Percentiles rank a stretch among this genome's conserved stretches.
These are phyloP conservation scores for Sprattus sprattus DNA, from an alignment of 2,113 vertebrate species.

Conservation along the genomic window DNA sequence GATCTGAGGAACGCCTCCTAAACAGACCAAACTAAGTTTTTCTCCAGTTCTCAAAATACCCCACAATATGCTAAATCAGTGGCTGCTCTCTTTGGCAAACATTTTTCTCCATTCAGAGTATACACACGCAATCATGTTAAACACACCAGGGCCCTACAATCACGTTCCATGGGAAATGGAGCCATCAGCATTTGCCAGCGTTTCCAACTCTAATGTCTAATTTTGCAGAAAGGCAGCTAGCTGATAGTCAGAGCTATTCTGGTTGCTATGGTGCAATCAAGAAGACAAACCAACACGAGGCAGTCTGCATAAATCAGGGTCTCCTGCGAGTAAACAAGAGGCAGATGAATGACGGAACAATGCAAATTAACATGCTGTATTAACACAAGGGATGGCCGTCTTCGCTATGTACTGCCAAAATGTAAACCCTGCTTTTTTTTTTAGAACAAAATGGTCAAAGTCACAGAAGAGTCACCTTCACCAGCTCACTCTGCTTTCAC, in stretches of 20 bases:
- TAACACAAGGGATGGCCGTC: not conserved
- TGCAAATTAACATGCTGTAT: not conserved
- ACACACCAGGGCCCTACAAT: not conserved
- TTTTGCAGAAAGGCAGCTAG: not conserved
- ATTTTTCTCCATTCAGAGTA: not conserved
- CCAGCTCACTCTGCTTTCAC: not conserved
- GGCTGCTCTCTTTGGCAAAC: not conserved
- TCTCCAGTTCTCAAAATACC: not conserved
- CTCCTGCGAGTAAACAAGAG: not conserved
- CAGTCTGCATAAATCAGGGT: not conserved
- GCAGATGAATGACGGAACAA: not conserved
- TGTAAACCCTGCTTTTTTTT: not conserved
- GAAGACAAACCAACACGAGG: not conserved
- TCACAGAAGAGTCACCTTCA: not conserved
- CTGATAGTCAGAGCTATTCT: not conserved
- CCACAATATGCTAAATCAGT: not conserved
- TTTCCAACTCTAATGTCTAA: not conserved
- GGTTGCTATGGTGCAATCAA: not conserved
- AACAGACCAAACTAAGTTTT: not conserved
- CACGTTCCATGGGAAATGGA: not conserved
- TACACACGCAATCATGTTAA: slow-evolving; percentile 5
- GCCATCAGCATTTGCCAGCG: not conserved
- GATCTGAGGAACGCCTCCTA: not conserved
- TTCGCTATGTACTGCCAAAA: not conserved
- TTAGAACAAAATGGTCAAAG: not conserved